phyloP scores from a whole-genome alignment of 2,888 invertebrate species.

The Molorchus minor region DNA sequence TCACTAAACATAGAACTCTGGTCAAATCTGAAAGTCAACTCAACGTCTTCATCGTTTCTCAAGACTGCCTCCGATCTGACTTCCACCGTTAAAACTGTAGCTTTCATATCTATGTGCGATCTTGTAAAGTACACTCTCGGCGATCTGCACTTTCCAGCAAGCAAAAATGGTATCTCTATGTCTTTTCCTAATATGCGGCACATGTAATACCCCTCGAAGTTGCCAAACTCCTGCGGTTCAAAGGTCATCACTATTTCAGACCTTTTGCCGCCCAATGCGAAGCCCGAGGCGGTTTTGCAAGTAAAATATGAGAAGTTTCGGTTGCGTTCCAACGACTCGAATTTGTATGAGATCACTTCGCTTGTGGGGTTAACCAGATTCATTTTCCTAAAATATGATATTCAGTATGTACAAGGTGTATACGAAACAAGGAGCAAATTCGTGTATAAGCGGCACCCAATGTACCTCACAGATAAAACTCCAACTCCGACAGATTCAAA shows the following conservation, averaged over 20 bases:
- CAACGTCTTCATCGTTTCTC: constrained; percentile 67
- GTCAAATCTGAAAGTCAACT: constrained; percentile 65
- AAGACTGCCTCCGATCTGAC: constrained; percentile 62
- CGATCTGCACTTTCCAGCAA: constrained; percentile 72
- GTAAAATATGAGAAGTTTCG: constrained; percentile 62
- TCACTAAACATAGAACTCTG: constrained; percentile 68
- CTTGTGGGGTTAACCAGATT: constrained; percentile 74
- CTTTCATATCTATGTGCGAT: constrained; percentile 68
- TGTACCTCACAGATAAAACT: constrained; percentile 47
- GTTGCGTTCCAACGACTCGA: constrained; percentile 33
- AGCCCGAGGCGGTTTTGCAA: constrained; percentile 70
- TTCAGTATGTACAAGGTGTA: background rate
- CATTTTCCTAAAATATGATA: constrained; percentile 65
- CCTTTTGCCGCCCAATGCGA: constrained; percentile 69
- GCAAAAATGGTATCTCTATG: constrained; percentile 65
- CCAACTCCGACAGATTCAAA: constrained; percentile 73
- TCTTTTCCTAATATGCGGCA: constrained; percentile 68
- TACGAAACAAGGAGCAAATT: too few relatives aligned
- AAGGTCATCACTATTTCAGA: constrained; percentile 72
- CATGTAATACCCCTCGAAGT: constrained; percentile 65
- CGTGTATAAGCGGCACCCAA: too few relatives aligned
- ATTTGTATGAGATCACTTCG: constrained; percentile 64
- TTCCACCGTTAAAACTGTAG: constrained; percentile 70
- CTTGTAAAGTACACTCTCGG: constrained; percentile 70
- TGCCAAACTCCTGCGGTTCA: constrained; percentile 69